Conservation (phyloP, 2,113 vertebrate species). For the Argyrosomus japonicus region DNA sequence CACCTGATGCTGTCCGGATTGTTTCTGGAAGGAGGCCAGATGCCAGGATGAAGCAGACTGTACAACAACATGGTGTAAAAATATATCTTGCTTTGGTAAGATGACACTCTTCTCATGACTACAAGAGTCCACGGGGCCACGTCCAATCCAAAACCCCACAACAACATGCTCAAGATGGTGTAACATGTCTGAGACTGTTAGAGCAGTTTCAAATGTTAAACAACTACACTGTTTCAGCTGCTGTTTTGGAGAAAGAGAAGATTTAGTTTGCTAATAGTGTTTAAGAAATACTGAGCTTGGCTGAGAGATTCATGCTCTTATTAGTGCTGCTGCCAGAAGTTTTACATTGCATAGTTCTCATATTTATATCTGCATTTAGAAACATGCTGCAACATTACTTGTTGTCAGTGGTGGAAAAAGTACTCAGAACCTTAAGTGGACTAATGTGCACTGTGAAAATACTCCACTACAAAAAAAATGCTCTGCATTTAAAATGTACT, state of each 20-base stretch:
- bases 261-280: not conserved
- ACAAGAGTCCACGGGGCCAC: constrained; percentile 38
- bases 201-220: constrained; percentile 15
- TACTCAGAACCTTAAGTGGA: not conserved
- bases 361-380: too few species aligned
- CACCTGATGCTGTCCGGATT: not conserved
- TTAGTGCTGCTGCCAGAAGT: too few species aligned
- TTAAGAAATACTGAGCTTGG: not conserved
- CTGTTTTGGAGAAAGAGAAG: not conserved
- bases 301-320: too few species aligned
- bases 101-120: constrained; percentile 62
- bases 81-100: constrained; percentile 76
- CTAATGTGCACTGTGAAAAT: not conserved
- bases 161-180: constrained; percentile 60
- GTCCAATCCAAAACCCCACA: constrained; percentile 38
- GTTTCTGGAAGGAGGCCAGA: constrained; percentile 22
- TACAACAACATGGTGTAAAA: constrained; percentile 77
- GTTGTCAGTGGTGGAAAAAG: not conserved
- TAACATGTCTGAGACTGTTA: constrained; percentile 26
- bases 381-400: not conserved
- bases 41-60: constrained; percentile 25
- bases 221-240: not conserved
- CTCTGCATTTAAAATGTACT: too few species aligned
- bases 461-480: not conserved
- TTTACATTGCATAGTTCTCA: too few species aligned